Evolutionary conservation across 1,140 invertebrate species (phyloP), one percentile per base, ranked within the genome.

Genomic region (Campoletis sonorensis): DNA sequence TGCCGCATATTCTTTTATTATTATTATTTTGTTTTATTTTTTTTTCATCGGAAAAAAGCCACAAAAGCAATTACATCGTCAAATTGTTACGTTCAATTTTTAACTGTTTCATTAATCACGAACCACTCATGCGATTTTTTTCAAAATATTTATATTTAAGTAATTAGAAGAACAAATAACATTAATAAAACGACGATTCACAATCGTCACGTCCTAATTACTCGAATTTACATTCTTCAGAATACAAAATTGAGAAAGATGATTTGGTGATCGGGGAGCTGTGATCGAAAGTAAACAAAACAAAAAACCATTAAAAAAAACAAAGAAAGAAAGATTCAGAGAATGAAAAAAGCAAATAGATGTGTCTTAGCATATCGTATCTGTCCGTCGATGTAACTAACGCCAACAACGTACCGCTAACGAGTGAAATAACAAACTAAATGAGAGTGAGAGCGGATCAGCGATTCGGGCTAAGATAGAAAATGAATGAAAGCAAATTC

Each of bases 161-260:
- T 4, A 21, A 58, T 21, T 58, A n/a, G 30, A 33, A 33, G 30
- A 2, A 10, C 15, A 21, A 58, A 58, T n/a, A 58, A n/a, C 10
- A 23, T 58, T 23, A 58, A 58, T 54, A 45, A 45, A 45, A 4
- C 54, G 54, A 58, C 54, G 54, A 58, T 58, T 2, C 5, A n/a
- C 54, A 23, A 58, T 21, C 54, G 54, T 58, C 54, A n/a, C 54
- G 37, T 73, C 40, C 37, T 73, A 73, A 73, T 49, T 45, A 49
- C 71, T 73, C 71, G 71, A 73, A 73, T 73, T 75, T 76, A 79
- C 64, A 79, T 82, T 68, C 81, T 82, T 82, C 71, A 79, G 77
- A 82, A 82, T 79, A 82, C 81, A 82, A 82, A 79, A 79, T 82
- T 82, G 71, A 82, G 79, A 73, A 49, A 49, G 26, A 73, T 45